Conservation (phyloP, 2,797 vertebrate species). For the Microctenopoma lineatum region DNA sequence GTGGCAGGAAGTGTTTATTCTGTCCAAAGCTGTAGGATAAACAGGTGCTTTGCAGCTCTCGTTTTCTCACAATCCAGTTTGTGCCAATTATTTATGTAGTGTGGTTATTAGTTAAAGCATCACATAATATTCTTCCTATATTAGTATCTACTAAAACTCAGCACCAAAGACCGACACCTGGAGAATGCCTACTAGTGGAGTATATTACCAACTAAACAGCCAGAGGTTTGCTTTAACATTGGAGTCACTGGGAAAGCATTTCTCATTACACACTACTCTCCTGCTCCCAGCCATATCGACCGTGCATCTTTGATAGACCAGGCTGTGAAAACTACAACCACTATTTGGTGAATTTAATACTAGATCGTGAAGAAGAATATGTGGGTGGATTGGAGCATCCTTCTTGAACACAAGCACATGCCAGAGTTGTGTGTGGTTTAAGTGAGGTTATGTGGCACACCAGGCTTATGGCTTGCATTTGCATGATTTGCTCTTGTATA, state of each 20-base stretch:
- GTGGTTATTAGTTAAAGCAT: too few relatives aligned
- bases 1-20: too few relatives aligned
- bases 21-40: too few relatives aligned
- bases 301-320: not conserved
- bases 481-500: constrained; percentile 44
- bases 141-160: too few relatives aligned
- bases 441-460: constrained; percentile 43
- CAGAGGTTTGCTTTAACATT: not conserved
- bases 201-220: not conserved
- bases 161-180: not conserved
- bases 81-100: too few relatives aligned
- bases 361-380: constrained; percentile 3
- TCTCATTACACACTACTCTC: not conserved
- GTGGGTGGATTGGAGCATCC: constrained; percentile 7
- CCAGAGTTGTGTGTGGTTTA: constrained; percentile 23
- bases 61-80: too few relatives aligned
- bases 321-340: not conserved
- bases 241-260: not conserved
- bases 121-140: too few relatives aligned
- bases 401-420: constrained; percentile 16
- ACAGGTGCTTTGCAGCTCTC: too few relatives aligned
- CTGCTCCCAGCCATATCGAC: not conserved
- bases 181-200: too few relatives aligned
- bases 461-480: constrained; percentile 27
- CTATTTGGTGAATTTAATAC: not conserved